Conservation (phyloP, 2,888 invertebrate species). For the Chloroclysta siterata region DNA sequence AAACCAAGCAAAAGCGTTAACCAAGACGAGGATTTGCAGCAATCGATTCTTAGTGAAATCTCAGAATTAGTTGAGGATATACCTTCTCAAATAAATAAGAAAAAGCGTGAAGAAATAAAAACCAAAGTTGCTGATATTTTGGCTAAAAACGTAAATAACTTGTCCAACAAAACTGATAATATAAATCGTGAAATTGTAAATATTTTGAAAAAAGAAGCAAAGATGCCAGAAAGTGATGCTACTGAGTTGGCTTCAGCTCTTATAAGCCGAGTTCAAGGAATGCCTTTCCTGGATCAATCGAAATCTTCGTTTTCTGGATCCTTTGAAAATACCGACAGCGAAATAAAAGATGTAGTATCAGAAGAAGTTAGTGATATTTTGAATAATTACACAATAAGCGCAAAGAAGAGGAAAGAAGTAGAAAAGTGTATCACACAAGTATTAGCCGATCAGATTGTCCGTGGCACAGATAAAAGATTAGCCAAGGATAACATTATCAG, state of each 20-base stretch:
- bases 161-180: conserved; percentile 19
- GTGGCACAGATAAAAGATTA: conserved; percentile 26
- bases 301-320: not conserved
- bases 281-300: conserved; percentile 11
- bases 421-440: conserved; percentile 36
- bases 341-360: conserved; percentile 25
- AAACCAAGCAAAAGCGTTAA: conserved; percentile 28
- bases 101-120: conserved; percentile 31
- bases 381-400: conserved; percentile 22
- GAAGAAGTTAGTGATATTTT: conserved; percentile 37
- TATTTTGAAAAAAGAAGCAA: conserved; percentile 37
- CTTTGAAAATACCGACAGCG: conserved; percentile 2
- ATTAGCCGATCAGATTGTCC: conserved; percentile 40
- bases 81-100: conserved; percentile 21
- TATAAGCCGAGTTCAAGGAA: conserved; percentile 26
- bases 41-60: conserved; percentile 33
- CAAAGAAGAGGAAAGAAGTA: conserved; percentile 29
- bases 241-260: conserved; percentile 33
- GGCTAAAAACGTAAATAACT: conserved; percentile 32
- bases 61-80: conserved; percentile 32
- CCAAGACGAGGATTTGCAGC: conserved; percentile 27
- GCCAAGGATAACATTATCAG: conserved; percentile 34
- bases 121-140: conserved; percentile 37
- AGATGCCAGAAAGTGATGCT: conserved; percentile 35
- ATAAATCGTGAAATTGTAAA: conserved; percentile 33